These are phyloP conservation scores for Periophthalmodon schlosseri DNA, from an alignment of 2,113 vertebrate species.

Conservation along the genomic window DNA sequence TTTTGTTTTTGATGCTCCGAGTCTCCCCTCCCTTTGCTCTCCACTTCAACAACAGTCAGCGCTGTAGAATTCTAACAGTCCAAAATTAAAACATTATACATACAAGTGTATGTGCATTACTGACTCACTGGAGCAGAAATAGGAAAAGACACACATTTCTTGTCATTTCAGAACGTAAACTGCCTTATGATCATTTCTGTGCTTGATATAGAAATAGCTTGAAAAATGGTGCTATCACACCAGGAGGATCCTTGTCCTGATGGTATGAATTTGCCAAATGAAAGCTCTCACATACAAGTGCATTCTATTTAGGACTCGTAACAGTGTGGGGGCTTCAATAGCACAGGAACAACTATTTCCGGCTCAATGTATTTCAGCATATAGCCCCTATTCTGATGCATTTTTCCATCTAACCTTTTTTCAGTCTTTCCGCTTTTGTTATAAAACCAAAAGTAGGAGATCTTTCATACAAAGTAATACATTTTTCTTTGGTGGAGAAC, in stretches of 20 bases:
- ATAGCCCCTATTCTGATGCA: neutral
- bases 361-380: slow-evolving; percentile 7
- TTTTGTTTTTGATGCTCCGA: no score
- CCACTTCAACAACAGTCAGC: no score
- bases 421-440: neutral
- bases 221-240: neutral
- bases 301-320: slow-evolving; percentile 22
- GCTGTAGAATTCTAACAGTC: no score
- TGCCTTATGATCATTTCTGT: neutral
- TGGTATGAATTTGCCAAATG: neutral
- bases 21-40: no score
- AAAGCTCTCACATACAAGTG: slow-evolving; percentile 6
- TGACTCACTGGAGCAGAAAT: neutral
- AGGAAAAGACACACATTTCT: neutral
- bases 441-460: neutral
- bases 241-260: neutral
- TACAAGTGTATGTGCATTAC: neutral
- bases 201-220: neutral
- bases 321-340: slow-evolving; percentile 17
- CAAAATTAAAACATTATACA: neutral
- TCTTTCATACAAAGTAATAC: neutral
- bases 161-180: neutral
- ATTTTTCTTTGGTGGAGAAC: neutral
- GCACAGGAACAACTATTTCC: slow-evolving; percentile 28
- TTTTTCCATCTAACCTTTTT: neutral